Base-by-base conservation (phyloP, 2,888 invertebrate species). In the Agapostemon virescens region DNA sequence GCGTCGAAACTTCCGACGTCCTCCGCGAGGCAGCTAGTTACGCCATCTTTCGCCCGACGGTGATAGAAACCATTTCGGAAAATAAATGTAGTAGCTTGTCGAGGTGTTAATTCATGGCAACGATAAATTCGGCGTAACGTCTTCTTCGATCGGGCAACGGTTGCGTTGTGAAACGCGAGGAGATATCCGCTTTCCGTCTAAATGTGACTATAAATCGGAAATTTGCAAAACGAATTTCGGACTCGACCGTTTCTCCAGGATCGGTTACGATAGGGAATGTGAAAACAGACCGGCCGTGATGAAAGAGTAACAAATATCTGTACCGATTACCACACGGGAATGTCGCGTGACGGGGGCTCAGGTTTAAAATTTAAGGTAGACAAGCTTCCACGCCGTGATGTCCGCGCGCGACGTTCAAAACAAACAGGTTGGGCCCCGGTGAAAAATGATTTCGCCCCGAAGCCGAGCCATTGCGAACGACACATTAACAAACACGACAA, bases 261-360 rank as follows among this genome's bases (percentile, higher is more conserved):
- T 58, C 30, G 17, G 6, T 17, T 30, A 17, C 58, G 30, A 30
- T 30, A 17, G 33, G 52, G 55, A n/a, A 49, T 52, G 66, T 23
- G 33, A 68, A 68, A 76, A 38, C 23, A 15, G 33, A 36, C 33
- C 20, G 9, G 15, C 1, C 30, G 5, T 67, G 49, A 33, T 15
- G 66, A 78, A 23, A 38, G 33, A 61, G 20, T 61, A 61, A 76
- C 45, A 17, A 20, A 63, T 63, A n/a, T 68, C 23, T 15, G 23
- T 33, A 52, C 20, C 2, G 26, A 74, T 61, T 36, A 26, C n/a
- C 40, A 17, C 38, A 61, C 20, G 30, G 23, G 30, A 26, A 58
- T 45, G n/a, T 23, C 26, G 11, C 11, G 66, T 11, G 26, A 30
- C 26, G 20, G 26, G 26, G 33, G 42, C 42, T 13, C 20, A 2